Percentiles rank a stretch among this genome's conserved stretches.
Conservation (phyloP, 2,113 vertebrate species). For the Rhinopithecus roxellana region DNA sequence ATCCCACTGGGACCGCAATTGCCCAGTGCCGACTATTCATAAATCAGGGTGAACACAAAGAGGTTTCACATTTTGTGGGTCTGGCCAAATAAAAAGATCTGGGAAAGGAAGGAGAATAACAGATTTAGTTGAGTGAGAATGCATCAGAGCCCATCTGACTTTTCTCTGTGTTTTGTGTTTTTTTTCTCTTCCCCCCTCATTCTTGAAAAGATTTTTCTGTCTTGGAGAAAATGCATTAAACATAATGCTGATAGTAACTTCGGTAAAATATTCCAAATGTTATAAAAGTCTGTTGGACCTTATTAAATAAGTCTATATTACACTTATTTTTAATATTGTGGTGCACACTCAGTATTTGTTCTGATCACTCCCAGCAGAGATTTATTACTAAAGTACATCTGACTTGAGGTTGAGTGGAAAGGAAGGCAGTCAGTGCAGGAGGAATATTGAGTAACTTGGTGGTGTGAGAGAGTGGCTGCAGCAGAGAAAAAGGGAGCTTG, state of each 20-base stretch:
- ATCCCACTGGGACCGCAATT: constrained; percentile 54
- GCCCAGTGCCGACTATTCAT: constrained; percentile 49
- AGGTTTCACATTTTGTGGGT: constrained; percentile 15
- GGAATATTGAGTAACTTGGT: constrained; percentile 65
- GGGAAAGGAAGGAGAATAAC: background rate
- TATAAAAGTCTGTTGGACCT: constrained; percentile 61
- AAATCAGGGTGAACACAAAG: constrained; percentile 64
- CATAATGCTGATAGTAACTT: constrained; percentile 36
- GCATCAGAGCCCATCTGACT: background rate
- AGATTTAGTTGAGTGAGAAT: background rate
- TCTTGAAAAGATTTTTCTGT: constrained; percentile 27
- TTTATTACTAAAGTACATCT: constrained; percentile 76
- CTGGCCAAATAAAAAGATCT: constrained; percentile 51
- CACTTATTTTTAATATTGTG: constrained; percentile 86
- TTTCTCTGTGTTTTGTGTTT: background rate
- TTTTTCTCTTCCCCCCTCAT: background rate
- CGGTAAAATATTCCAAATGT: constrained; percentile 59
- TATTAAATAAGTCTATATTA: constrained; percentile 57
- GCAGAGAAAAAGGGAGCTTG: constrained; percentile 35
- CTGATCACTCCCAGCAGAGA: constrained; percentile 83
- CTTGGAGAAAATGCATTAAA: constrained; percentile 45
- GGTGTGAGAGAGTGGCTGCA: background rate
- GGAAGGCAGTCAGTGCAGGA: constrained; percentile 44
- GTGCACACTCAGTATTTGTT: constrained; percentile 83
- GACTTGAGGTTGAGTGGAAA: constrained; percentile 60